phyloP scores from a whole-genome alignment of 2,113 vertebrate species.

The Cervus canadensis region DNA sequence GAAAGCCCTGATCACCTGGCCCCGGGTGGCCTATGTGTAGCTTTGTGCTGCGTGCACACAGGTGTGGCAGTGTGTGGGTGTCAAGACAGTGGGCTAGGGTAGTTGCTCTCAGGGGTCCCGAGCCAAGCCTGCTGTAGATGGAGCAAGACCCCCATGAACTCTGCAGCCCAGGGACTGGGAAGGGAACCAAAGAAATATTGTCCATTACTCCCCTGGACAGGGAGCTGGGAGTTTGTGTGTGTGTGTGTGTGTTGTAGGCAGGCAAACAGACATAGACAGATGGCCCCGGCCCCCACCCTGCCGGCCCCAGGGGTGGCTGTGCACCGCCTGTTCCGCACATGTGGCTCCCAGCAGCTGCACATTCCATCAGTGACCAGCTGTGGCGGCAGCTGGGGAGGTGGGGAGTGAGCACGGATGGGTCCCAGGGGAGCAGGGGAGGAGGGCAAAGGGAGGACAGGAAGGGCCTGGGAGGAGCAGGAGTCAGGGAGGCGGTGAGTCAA shows the following conservation, averaged over 20 bases:
- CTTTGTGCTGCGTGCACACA: background rate
- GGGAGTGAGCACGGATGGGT: constrained; percentile 44
- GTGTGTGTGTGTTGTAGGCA: background rate
- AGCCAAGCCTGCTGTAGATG: background rate
- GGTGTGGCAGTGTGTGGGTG: background rate
- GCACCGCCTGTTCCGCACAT: constrained; percentile 58
- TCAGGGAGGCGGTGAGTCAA: background rate
- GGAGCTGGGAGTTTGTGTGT: background rate
- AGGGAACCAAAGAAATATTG: background rate
- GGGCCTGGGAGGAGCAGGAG: constrained; percentile 48
- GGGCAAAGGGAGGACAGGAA: constrained; percentile 52
- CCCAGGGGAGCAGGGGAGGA: constrained; percentile 45
- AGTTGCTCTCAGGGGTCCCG: background rate
- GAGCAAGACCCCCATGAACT: background rate
- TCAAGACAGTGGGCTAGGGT: background rate
- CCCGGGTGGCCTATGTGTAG: background rate
- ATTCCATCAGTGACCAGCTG: constrained; percentile 71
- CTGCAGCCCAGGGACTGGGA: background rate
- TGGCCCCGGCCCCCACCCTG: constrained; percentile 26
- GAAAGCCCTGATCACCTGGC: background rate
- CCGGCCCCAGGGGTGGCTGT: constrained; percentile 20
- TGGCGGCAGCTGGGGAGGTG: constrained; percentile 67
- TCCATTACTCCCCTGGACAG: background rate
- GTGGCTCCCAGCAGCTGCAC: constrained; percentile 68
- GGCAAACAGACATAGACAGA: constrained; percentile 64